These are phyloP conservation scores for Acleris holmiana DNA, from an alignment of 2,888 invertebrate genomes.

Conservation along the genomic window DNA sequence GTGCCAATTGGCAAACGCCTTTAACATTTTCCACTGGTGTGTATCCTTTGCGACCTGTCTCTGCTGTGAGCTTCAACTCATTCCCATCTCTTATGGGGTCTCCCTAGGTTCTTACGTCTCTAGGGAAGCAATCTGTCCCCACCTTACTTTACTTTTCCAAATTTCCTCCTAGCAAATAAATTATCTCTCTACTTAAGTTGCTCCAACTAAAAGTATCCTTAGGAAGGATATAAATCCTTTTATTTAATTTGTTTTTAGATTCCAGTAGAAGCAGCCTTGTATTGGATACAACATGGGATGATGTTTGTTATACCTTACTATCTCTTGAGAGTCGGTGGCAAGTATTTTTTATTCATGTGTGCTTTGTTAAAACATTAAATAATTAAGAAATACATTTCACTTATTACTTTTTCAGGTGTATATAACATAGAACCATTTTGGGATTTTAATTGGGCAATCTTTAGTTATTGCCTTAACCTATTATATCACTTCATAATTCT, in stretches of 20 bases:
- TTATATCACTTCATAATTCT: slow-evolving; percentile 93
- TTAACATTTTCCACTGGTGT: too few species aligned
- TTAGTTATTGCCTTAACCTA: slow-evolving; percentile 91
- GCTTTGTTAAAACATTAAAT: neutral
- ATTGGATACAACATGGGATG: slow-evolving; percentile 98
- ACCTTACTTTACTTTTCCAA: too few species aligned
- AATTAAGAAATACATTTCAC: slow-evolving; percentile 5
- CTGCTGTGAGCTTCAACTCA: too few species aligned
- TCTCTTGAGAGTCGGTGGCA: slow-evolving; percentile 94
- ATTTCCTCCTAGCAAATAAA: too few species aligned
- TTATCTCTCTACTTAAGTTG: too few species aligned
- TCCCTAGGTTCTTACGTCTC: too few species aligned
- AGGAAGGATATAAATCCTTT: too few species aligned
- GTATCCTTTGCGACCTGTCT: too few species aligned
- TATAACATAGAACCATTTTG: slow-evolving; percentile 90
- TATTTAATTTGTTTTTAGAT: slow-evolving; percentile 84
- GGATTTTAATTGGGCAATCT: slow-evolving; percentile 91
- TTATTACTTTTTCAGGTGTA: slow-evolving; percentile 86
- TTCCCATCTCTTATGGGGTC: too few species aligned
- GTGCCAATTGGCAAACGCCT: too few species aligned
- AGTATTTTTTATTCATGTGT: slow-evolving; percentile 45
- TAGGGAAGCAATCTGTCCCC: too few species aligned
- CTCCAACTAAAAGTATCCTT: too few species aligned
- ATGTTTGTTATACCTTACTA: slow-evolving; percentile 98
- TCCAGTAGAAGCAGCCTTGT: slow-evolving; percentile 95